phyloP scores from a whole-genome alignment of 2,797 vertebrate genomes.

The Syngnathus rostellatus region DNA sequence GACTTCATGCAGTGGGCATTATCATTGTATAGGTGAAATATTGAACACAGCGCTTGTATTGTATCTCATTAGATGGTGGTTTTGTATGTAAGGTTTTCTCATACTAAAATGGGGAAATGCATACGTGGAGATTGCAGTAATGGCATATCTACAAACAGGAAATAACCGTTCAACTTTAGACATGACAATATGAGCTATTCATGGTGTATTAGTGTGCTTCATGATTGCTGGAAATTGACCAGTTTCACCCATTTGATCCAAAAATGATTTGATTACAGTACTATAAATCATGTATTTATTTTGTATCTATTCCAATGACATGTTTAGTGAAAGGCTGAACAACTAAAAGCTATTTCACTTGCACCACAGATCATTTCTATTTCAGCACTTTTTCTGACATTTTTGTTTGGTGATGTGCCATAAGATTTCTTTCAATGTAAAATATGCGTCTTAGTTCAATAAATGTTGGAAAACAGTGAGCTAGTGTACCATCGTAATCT shows the following conservation, averaged over 20 bases:
- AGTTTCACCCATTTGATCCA: background rate
- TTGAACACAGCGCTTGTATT: slow-evolving; percentile 10
- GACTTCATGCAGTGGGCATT: background rate
- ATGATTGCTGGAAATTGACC: background rate
- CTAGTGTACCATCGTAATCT: slow-evolving; percentile 32
- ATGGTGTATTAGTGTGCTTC: background rate
- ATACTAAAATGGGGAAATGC: slow-evolving; percentile 64
- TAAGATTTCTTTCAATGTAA: background rate
- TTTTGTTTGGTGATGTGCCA: background rate
- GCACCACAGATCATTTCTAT: background rate
- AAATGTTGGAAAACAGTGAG: background rate
- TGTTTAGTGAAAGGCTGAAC: background rate
- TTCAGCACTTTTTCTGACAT: background rate
- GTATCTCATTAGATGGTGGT: slow-evolving; percentile 33
- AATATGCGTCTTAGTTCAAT: background rate
- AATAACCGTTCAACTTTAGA: background rate
- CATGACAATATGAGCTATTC: background rate
- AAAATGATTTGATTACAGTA: background rate
- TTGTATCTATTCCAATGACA: background rate
- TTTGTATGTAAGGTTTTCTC: slow-evolving; percentile 26
- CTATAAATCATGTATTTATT: background rate
- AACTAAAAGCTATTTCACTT: background rate
- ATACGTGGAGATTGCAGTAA: slow-evolving; percentile 48
- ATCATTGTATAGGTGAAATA: slow-evolving; percentile 35
- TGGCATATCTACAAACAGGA: slow-evolving; percentile 4